Evolutionary conservation across 2,113 vertebrate species (phyloP), one percentile per base, ranked within the genome.

Genomic region (Hippocampus mohnikei): DNA sequence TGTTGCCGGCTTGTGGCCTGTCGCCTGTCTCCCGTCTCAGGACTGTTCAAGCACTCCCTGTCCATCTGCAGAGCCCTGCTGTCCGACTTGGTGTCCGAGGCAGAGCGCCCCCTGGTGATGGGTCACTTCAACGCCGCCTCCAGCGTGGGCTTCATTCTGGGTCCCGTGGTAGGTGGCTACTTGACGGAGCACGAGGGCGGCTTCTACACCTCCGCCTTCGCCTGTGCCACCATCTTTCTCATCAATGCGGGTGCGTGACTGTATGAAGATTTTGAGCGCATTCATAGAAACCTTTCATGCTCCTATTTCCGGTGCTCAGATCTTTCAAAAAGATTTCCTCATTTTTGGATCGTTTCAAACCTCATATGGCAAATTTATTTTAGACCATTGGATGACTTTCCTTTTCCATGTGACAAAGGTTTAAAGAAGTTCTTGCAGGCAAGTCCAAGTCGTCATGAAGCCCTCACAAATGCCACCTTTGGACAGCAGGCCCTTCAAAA

Each of bases 1-100:
- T 29, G 25, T 16, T 15, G 56, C 25, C 10, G 15, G 5, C 56
- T n/a, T 58, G 55, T 6, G 1, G 11, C n/a, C 46, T 67, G 16
- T 50, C 18, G 15, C 10, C 62, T 7, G 46, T 50, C 37, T 40
- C 16, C 83, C 64, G 64, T 80, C 86, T 52, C 89, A 99, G 97
- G 96, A 73, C 89, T 99, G 82, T 99, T 99, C 90, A 99, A 99
- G 69, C 96, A 98, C 87, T 97, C 97, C 0, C 92, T 96, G 42
- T 97, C 97, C 63, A 94, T 99, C 85, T 96, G 94, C 84, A 95
- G 95, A 90, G 96, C 96, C 0, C 90, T 99, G 68, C 92, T 99
- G 59, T 95, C 97, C 8, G 97, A 99, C 79, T 80, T 98, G 88
- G 95, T 97, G 83, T 85, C 90, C 0, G 94, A 95, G 80, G 86